A percentile compares a stretch with the other conserved stretches of the same genome.
phyloP scores from a whole-genome alignment of 2,888 invertebrate species.

The Eupithecia insigniata region DNA sequence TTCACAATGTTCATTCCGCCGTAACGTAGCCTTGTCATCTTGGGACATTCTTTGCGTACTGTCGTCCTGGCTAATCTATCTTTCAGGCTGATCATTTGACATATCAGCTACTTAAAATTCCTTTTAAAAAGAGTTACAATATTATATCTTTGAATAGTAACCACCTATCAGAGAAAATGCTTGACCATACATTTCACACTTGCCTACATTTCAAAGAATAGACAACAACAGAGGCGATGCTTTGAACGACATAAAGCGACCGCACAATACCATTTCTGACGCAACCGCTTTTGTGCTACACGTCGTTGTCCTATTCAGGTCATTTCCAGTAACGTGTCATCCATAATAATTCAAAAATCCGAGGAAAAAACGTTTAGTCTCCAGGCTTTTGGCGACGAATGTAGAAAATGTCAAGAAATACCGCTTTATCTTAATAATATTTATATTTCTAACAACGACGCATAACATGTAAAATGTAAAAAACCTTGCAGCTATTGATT shows the following conservation, averaged over 20 bases:
- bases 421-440: neutral
- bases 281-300: constrained; percentile 70
- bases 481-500: constrained; percentile 1
- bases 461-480: neutral
- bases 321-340: constrained; percentile 72
- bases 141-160: neutral
- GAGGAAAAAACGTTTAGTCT: constrained; percentile 54
- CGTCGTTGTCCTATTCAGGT: constrained; percentile 76
- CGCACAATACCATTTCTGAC: constrained; percentile 76
- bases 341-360: constrained; percentile 68
- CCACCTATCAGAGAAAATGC: neutral
- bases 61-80: neutral
- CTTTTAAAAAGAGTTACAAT: neutral
- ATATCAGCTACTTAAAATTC: neutral
- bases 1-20: neutral
- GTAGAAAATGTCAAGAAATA: neutral
- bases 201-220: constrained; percentile 64
- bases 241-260: constrained; percentile 65
- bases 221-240: constrained; percentile 61
- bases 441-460: neutral
- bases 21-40: no score
- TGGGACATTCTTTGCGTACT: neutral
- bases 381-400: constrained; percentile 8
- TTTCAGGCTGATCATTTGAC: neutral
- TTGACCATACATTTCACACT: constrained; percentile 13